Conservation (phyloP, 30 jellyfish, hydroid and myxozoan species). For the Hydractinia echinata region DNA sequence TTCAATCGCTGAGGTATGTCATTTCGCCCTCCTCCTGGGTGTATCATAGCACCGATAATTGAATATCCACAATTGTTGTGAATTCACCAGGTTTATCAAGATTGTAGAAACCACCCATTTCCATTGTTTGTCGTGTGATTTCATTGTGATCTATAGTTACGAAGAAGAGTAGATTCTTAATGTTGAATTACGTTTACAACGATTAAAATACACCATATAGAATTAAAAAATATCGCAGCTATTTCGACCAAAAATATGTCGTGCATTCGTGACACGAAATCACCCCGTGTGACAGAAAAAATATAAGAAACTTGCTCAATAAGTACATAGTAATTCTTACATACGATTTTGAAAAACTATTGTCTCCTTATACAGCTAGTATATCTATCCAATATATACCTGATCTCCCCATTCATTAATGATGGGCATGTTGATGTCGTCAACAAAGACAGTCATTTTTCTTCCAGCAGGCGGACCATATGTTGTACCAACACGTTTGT, state of each 20-base stretch:
- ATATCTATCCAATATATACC: constrained; percentile 25
- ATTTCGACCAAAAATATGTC: too few relatives aligned
- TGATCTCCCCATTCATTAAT: constrained; percentile 97
- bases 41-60: constrained; percentile 94
- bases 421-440: constrained; percentile 90
- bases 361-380: too few relatives aligned
- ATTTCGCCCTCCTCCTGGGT: constrained; percentile 96
- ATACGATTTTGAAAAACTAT: too few relatives aligned
- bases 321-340: too few relatives aligned
- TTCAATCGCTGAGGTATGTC: constrained; percentile 89
- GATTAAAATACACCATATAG: too few relatives aligned
- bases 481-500: constrained; percentile 90
- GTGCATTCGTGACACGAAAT: too few relatives aligned
- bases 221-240: too few relatives aligned
- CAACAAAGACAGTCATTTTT: constrained; percentile 78
- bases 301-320: too few relatives aligned
- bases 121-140: constrained; percentile 87
- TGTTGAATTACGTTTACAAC: background rate
- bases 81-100: constrained; percentile 95
- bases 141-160: constrained; percentile 71
- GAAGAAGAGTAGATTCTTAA: background rate
- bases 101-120: constrained; percentile 78
- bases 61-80: constrained; percentile 82
- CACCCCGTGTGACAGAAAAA: too few relatives aligned
- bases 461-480: constrained; percentile 99